Evolutionary conservation across 2,888 invertebrate genomes (phyloP).

Genomic region (Macrophya annulata): DNA sequence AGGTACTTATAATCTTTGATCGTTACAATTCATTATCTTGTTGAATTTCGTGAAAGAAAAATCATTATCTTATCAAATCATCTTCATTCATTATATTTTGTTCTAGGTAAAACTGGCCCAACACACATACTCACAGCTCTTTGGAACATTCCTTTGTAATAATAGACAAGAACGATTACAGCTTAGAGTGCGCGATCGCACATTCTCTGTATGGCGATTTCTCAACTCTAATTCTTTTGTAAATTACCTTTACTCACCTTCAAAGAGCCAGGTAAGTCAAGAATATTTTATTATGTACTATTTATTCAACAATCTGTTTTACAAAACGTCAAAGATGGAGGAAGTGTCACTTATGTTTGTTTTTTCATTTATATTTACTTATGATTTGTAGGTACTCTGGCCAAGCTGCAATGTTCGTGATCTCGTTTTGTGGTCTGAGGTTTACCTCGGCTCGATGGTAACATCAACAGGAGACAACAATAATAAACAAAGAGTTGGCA

Average conservation of each 20-base stretch:
- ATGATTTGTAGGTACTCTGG: slow-evolving; percentile 88
- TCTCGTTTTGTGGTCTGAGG: slow-evolving; percentile 91
- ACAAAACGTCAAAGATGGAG: neutral
- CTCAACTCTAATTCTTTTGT: slow-evolving; percentile 89
- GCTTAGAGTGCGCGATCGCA: slow-evolving; percentile 84
- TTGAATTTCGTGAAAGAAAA: neutral
- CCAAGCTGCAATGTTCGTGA: slow-evolving; percentile 93
- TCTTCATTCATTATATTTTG: slow-evolving; percentile 34
- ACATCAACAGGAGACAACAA: slow-evolving; percentile 76
- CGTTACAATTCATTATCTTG: neutral
- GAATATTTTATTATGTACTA: neutral
- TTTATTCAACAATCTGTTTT: slow-evolving; percentile 12
- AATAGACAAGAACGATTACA: slow-evolving; percentile 87
- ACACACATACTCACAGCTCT: slow-evolving; percentile 97
- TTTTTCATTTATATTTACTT: slow-evolving; percentile 33
- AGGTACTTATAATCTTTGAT: neutral
- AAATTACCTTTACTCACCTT: slow-evolving; percentile 90
- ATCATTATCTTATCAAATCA: neutral
- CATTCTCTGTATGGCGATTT: slow-evolving; percentile 95
- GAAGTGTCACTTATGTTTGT: slow-evolving; percentile 50
- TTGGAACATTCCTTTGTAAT: slow-evolving; percentile 98
- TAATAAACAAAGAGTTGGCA: slow-evolving; percentile 75
- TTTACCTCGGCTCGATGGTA: slow-evolving; percentile 86
- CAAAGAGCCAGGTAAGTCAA: slow-evolving; percentile 80
- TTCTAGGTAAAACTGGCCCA: slow-evolving; percentile 95